Percentiles rank a stretch among this genome's conserved stretches.
These are phyloP conservation scores for Gobionotothen gibberifrons DNA, from an alignment of 2,797 vertebrate species.

Conservation along the genomic window DNA sequence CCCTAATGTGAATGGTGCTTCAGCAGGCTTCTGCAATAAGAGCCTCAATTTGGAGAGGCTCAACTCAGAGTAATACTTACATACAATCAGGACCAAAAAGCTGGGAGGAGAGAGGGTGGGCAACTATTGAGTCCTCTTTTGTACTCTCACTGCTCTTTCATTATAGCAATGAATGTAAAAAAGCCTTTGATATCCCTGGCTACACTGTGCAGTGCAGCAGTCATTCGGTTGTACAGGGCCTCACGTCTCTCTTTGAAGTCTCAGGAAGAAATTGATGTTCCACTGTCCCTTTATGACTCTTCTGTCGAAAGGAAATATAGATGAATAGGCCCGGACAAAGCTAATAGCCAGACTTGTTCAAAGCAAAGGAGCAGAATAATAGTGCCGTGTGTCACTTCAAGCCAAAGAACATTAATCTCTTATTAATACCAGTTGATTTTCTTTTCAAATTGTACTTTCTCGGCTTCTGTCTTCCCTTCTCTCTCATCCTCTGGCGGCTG, in stretches of 20 bases:
- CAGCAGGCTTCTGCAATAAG: slow-evolving; percentile 66
- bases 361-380: slow-evolving; percentile 71
- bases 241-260: slow-evolving; percentile 75
- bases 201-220: slow-evolving; percentile 66
- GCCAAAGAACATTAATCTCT: slow-evolving; percentile 78
- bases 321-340: slow-evolving; percentile 74
- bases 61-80: slow-evolving; percentile 73
- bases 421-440: slow-evolving; percentile 80
- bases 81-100: slow-evolving; percentile 73
- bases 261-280: slow-evolving; percentile 79
- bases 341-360: slow-evolving; percentile 71
- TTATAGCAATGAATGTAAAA: slow-evolving; percentile 78
- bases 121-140: slow-evolving; percentile 74
- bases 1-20: slow-evolving; percentile 70
- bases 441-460: slow-evolving; percentile 68
- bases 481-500: slow-evolving; percentile 48
- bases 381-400: slow-evolving; percentile 61
- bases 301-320: slow-evolving; percentile 77
- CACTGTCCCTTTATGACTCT: slow-evolving; percentile 77
- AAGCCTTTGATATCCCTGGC: slow-evolving; percentile 73
- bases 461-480: slow-evolving; percentile 48
- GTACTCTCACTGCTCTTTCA: slow-evolving; percentile 75
- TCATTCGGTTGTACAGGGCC: slow-evolving; percentile 63
- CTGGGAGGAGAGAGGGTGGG: slow-evolving; percentile 74
- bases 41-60: slow-evolving; percentile 69